Conservation (phyloP, 2,888 invertebrate genomes). For the Amphipyra tragopoginis region DNA sequence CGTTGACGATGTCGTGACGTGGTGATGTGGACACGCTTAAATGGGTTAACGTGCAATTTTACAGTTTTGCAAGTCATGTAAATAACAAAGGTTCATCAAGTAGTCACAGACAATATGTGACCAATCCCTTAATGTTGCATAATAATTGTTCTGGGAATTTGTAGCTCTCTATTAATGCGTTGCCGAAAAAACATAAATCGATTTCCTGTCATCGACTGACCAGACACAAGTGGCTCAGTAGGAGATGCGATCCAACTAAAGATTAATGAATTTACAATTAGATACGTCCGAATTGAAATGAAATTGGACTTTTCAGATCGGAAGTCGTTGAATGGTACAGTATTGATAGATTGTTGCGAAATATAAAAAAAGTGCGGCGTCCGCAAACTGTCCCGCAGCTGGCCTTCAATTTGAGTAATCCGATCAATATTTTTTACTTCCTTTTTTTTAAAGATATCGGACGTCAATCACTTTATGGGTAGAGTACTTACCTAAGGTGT, state of each 20-base stretch:
- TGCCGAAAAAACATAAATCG: constrained; percentile 74
- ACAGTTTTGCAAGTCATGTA: constrained; percentile 24
- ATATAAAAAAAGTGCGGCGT: constrained; percentile 77
- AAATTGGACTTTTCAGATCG: constrained; percentile 86
- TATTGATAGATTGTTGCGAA: constrained; percentile 83
- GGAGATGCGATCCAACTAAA: constrained; percentile 74
- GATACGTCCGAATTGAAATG: constrained; percentile 86
- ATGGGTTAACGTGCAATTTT: neutral
- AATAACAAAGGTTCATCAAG: neutral
- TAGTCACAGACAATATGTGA: constrained; percentile 19
- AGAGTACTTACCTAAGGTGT: constrained; percentile 21
- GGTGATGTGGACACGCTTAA: too few species aligned
- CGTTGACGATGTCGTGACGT: too few species aligned
- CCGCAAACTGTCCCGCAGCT: constrained; percentile 85
- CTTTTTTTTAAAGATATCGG: constrained; percentile 51
- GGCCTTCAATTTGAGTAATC: constrained; percentile 82
- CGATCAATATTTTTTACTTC: constrained; percentile 82
- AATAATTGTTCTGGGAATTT: constrained; percentile 49
- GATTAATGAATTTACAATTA: constrained; percentile 89
- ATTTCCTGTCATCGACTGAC: constrained; percentile 89
- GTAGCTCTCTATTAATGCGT: constrained; percentile 58
- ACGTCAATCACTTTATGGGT: constrained; percentile 49
- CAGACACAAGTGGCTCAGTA: constrained; percentile 82
- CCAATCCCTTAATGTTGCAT: constrained; percentile 3
- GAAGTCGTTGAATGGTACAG: constrained; percentile 86